Evolutionary conservation across 2,797 vertebrate species (phyloP).

Genomic region (Arctocebus calabarensis): DNA sequence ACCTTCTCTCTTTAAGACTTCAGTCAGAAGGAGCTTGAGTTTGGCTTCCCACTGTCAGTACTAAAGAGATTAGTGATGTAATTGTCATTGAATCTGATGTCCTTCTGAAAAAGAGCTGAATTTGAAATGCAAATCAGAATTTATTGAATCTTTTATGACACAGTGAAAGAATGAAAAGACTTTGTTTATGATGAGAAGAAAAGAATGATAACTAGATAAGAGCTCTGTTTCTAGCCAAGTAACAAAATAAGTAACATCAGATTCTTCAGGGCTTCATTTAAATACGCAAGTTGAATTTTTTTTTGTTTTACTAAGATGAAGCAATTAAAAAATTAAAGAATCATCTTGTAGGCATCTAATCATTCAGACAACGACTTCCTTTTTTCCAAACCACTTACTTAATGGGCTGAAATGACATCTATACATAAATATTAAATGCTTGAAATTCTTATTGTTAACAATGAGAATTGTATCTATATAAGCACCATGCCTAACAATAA

Average conservation of each 20-base stretch:
- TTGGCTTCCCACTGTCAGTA: constrained; percentile 65
- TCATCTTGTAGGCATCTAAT: background rate
- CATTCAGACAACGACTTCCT: constrained; percentile 3
- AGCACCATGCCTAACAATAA: background rate
- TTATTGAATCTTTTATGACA: constrained; percentile 75
- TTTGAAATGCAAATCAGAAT: constrained; percentile 81
- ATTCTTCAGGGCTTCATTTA: constrained; percentile 19
- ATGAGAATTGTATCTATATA: constrained; percentile 2
- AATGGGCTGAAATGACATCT: constrained; percentile 28
- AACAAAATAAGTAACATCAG: constrained; percentile 38
- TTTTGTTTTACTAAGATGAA: background rate
- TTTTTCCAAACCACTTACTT: background rate
- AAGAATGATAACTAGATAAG: constrained; percentile 59
- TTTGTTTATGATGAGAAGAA: constrained; percentile 55
- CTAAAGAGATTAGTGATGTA: constrained; percentile 72
- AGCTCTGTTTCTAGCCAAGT: constrained; percentile 46
- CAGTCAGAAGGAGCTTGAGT: background rate
- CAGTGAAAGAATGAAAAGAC: constrained; percentile 64
- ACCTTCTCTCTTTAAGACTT: constrained; percentile 28
- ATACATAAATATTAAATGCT: constrained; percentile 30
- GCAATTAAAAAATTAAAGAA: background rate
- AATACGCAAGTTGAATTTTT: background rate
- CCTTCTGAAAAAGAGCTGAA: constrained; percentile 64
- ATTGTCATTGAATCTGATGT: constrained; percentile 72
- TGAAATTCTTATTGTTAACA: background rate